Conservation (phyloP, 2,888 invertebrate species). For the Andrena bicolor region DNA sequence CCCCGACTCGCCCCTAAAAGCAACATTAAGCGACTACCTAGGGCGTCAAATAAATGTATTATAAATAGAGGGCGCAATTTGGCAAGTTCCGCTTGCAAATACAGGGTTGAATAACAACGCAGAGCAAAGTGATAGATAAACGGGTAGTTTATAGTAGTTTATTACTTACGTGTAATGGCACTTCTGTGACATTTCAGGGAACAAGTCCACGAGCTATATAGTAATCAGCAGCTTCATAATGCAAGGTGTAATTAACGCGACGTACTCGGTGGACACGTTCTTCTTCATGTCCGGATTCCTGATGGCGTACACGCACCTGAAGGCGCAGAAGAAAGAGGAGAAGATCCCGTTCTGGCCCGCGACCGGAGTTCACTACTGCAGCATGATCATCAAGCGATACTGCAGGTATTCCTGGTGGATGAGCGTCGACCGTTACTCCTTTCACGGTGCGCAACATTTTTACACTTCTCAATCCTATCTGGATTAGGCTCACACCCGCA, state of each 20-base stretch:
- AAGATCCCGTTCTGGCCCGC: constrained; percentile 35
- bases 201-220: constrained; percentile 81
- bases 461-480: too few species aligned
- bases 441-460: background rate
- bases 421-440: background rate
- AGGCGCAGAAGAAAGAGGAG: background rate
- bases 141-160: too few species aligned
- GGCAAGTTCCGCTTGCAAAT: too few species aligned
- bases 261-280: constrained; percentile 86
- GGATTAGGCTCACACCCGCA: constrained; percentile 83
- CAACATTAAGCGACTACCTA: too few species aligned
- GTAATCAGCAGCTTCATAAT: constrained; percentile 80
- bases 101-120: too few species aligned
- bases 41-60: too few species aligned
- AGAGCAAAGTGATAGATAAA: too few species aligned
- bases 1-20: too few species aligned
- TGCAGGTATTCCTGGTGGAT: constrained; percentile 25
- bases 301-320: constrained; percentile 75
- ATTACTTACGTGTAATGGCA: background rate
- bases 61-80: too few species aligned
- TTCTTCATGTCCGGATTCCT: constrained; percentile 84
- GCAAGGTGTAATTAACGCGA: constrained; percentile 84
- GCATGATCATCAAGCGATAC: constrained; percentile 80
- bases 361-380: constrained; percentile 67
- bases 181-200: constrained; percentile 73